A percentile compares a stretch with the other conserved stretches of the same genome.
phyloP scores from a whole-genome alignment of 2,113 vertebrate species.

The Tretioscincus oriximinensis region DNA sequence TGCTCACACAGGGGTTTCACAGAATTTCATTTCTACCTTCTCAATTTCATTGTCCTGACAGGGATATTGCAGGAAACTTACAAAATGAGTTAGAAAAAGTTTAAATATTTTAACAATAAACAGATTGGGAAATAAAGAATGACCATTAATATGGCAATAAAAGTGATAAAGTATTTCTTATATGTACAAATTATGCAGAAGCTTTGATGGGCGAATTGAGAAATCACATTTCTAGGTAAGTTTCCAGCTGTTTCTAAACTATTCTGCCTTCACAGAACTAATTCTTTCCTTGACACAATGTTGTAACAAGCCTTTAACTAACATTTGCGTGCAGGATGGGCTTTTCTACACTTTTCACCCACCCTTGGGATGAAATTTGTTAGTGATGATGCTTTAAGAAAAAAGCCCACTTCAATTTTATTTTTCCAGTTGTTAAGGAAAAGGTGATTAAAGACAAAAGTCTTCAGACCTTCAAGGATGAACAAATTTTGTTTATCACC shows the following conservation, averaged over 20 bases:
- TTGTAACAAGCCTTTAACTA: background rate
- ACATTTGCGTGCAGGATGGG: background rate
- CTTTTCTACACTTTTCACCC: no score
- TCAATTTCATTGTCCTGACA: background rate
- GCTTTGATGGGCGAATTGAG: background rate
- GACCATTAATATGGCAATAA: background rate
- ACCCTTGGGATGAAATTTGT: no score
- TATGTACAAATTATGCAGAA: background rate
- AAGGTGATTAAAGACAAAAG: no score
- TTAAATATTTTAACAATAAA: background rate
- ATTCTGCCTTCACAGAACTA: background rate
- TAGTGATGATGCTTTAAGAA: no score
- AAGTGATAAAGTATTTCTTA: background rate
- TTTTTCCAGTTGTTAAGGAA: no score
- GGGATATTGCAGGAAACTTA: background rate
- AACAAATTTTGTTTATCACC: background rate
- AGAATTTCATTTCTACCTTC: background rate
- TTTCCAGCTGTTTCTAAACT: background rate
- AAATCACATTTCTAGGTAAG: background rate
- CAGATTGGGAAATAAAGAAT: background rate
- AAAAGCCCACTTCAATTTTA: no score
- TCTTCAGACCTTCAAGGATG: no score
- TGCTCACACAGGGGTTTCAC: no score
- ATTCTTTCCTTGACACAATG: background rate
- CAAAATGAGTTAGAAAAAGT: background rate